Evolutionary conservation across 2,888 invertebrate genomes (phyloP).

Genomic region (Willowsia nigromaculata): DNA sequence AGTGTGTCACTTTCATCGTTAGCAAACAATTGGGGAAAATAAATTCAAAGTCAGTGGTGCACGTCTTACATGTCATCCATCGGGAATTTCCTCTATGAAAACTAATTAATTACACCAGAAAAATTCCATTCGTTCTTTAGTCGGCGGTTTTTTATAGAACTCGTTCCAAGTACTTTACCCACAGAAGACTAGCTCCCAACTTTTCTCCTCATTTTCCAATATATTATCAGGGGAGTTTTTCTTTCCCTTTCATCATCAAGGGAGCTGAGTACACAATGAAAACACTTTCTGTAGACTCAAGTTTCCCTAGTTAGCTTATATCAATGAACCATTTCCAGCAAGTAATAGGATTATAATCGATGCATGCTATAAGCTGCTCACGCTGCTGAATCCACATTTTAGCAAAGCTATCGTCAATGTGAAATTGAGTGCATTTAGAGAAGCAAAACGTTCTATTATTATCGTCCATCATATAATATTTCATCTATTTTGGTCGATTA

Average conservation of each 20-base stretch:
- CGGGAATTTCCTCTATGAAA: background rate
- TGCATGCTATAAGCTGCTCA: background rate
- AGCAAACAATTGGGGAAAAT: background rate
- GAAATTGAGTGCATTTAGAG: no score
- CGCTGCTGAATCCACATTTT: background rate
- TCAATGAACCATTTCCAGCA: background rate
- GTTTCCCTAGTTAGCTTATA: background rate
- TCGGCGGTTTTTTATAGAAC: background rate
- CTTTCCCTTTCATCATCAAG: background rate
- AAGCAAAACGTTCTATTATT: no score
- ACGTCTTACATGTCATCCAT: background rate
- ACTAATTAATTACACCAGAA: background rate
- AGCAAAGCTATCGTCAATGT: background rate
- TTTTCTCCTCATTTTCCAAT: constrained; percentile 9
- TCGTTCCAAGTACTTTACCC: background rate
- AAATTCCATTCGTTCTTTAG: background rate
- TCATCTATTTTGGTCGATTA: no score
- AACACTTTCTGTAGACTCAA: background rate
- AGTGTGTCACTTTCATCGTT: background rate
- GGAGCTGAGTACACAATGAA: background rate
- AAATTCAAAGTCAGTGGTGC: background rate
- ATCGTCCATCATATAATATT: no score
- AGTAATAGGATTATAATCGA: background rate
- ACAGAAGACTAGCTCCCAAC: background rate
- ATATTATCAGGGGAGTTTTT: background rate